Evolutionary conservation across 2,888 invertebrate genomes (phyloP), one percentile per base, ranked within the genome.

Genomic region (Lithophane semibrunnea): DNA sequence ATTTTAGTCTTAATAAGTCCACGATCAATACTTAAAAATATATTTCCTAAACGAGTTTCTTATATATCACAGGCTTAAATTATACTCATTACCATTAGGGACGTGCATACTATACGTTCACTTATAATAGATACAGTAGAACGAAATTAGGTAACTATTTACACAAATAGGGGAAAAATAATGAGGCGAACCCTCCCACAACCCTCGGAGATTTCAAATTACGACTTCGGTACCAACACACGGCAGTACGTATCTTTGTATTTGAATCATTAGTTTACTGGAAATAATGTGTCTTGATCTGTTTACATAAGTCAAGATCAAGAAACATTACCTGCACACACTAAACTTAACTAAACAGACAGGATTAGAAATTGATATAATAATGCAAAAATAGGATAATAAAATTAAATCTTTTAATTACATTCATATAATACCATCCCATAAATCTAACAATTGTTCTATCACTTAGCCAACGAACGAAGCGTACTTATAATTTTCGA

Each of bases 21-120:
- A 90, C 88, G 86, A 91, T 90, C 90, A 91, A 92, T 92, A 91
- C 92, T 94, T 95, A 94, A 93, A 92, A 93, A 91, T 91, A 92
- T 92, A 91, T 90, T 92, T 91, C 91, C 94, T 96, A 96, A 95
- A 95, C 93, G 90, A 94, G 92, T 94, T 94, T 94, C 94, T 95
- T 95, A 95, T 94, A 95, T 96, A 96, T 96, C 96, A 96, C 96
- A 96, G 96, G 96, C 96, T 96, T 96, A 96, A 96, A 96, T 93
- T 94, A 96, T 95, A 96, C 91, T 92, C 91, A 92, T 95, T 96
- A 96, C 90, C 88, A 92, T 94, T 92, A 95, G 94, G 96, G 96
- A 96, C 96, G 96, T 96, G 96, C 95, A 95, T 96, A 93, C 94
- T 94, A 95, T 96, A 95, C 94, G 93, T 96, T 95, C 94, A 94